Evolutionary conservation across 2,113 vertebrate species (phyloP).

Genomic region (Caranx melampygus): DNA sequence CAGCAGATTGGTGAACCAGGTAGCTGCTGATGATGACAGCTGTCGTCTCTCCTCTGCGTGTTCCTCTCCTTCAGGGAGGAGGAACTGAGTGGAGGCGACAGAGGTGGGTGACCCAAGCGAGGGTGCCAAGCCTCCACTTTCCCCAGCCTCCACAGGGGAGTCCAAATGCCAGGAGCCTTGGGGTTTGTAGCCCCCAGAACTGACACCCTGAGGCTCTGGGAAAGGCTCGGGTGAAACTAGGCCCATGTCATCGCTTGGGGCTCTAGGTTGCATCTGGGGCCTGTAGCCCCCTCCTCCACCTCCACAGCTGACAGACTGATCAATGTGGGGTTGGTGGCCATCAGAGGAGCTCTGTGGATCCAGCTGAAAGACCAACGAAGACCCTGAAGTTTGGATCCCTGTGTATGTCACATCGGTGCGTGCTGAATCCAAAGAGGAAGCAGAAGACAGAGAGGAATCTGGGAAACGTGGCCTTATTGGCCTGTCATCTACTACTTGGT

Average conservation of each 20-base stretch:
- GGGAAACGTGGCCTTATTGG: conserved; percentile 74
- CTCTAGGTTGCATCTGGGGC: conserved; percentile 69
- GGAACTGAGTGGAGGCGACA: conserved; percentile 93
- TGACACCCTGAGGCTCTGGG: conserved; percentile 43
- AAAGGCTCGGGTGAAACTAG: conserved; percentile 37
- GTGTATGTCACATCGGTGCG: conserved; percentile 92
- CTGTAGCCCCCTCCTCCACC: conserved; percentile 63
- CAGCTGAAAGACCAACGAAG: conserved; percentile 64
- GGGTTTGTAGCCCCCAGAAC: conserved; percentile 89
- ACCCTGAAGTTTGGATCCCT: conserved; percentile 90
- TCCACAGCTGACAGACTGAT: conserved; percentile 45
- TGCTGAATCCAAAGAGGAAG: conserved; percentile 81
- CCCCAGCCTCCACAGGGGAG: conserved; percentile 85
- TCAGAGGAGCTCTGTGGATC: conserved; percentile 80
- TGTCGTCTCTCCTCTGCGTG: conserved; percentile 78
- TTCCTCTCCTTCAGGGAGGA: conserved; percentile 89
- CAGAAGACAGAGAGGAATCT: conserved; percentile 84
- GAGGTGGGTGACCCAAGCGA: conserved; percentile 94
- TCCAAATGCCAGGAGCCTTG: conserved; percentile 89
- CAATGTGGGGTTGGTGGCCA: conserved; percentile 39
- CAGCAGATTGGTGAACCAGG: conserved; percentile 83
- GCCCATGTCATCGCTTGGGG: conserved; percentile 1
- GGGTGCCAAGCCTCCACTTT: conserved; percentile 79
- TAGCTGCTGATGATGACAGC: conserved; percentile 77
- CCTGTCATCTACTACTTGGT: conserved; percentile 90